Evolutionary conservation across 2,888 invertebrate genomes (phyloP).

Genomic region (Nymphalis urticae): DNA sequence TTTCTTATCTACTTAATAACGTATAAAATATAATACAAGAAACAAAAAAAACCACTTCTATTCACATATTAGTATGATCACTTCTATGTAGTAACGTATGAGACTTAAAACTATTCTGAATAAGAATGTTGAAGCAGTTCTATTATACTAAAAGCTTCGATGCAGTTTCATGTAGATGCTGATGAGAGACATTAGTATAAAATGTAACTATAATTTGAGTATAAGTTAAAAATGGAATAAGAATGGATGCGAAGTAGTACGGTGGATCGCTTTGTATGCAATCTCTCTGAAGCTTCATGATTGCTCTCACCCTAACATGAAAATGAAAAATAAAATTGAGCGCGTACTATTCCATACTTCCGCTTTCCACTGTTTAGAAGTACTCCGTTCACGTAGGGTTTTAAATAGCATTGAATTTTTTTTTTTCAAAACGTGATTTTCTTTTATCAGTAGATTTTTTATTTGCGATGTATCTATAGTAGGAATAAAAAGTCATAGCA

Average conservation of each 20-base stretch:
- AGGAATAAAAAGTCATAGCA: too few species aligned
- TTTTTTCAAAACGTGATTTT: neutral
- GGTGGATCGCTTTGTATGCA: conserved; percentile 4
- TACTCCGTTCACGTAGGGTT: neutral
- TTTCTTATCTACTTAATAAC: too few species aligned
- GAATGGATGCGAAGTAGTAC: neutral
- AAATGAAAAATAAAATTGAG: conserved; percentile 3
- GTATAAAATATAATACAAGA: too few species aligned
- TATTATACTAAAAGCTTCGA: neutral
- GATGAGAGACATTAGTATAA: neutral
- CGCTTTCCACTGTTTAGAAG: neutral
- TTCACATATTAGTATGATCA: too few species aligned
- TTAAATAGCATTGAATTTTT: conserved; percentile 2
- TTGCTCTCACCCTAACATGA: conserved; percentile 1
- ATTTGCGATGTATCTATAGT: too few species aligned
- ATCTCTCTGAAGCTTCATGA: neutral
- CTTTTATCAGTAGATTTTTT: neutral
- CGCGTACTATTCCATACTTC: neutral
- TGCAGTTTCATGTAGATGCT: neutral
- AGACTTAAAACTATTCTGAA: too few species aligned
- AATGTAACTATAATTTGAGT: neutral
- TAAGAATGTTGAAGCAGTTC: too few species aligned
- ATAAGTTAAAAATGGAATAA: neutral
- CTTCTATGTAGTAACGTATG: too few species aligned
- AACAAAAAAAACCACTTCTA: too few species aligned